Evolutionary conservation across 35 echinoderm and acorn worm species (phyloP), one percentile per base, ranked within the genome.

Genomic region (Eucidaris tribuloides): DNA sequence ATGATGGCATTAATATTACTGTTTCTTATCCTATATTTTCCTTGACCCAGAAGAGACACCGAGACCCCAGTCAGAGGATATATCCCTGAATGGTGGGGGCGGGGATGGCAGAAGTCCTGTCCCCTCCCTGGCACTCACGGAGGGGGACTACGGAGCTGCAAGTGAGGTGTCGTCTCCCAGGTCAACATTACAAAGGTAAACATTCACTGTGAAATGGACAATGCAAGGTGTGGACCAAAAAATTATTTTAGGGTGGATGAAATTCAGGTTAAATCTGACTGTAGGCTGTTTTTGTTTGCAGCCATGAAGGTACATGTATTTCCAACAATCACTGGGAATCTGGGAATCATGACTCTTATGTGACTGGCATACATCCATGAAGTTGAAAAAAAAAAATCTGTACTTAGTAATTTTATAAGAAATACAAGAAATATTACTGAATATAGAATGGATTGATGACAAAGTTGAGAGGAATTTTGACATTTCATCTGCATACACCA

Each of bases 181-280:
- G 19, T 97, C 94, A 82, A 92, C 94, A 41, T 79, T 97, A 41
- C 89, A 92, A 82, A 97, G 94, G 94, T 92, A 81, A 58, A 7
- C 52, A 46, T 35, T 50, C 44, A 2, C n/a, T 54, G 13, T 54
- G 13, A 0, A 17, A 17, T 17, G 13, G 37, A 9, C 19, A 25
- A 64, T 14, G 37, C 13, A 0, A 34, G 30, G 17, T 64, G 22
- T 5, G 22, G 18, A 59, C 7, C 56, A 24, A 28, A 59, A 22
- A 0, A 17, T 24, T 59, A 28, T 20, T 5, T 28, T 23, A 24
- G 1, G 30, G 30, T 28, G 30, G 56, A 28, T 24, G 22, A 22
- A 5, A 7, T 23, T 59, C 7, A 24, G 3, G 1, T 59, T 0
- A 59, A 59, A 59, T 20, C 56, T 24, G 22, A 23, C 22, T 15